Conservation (phyloP, 2,888 invertebrate genomes). For the Acronicta psi region DNA sequence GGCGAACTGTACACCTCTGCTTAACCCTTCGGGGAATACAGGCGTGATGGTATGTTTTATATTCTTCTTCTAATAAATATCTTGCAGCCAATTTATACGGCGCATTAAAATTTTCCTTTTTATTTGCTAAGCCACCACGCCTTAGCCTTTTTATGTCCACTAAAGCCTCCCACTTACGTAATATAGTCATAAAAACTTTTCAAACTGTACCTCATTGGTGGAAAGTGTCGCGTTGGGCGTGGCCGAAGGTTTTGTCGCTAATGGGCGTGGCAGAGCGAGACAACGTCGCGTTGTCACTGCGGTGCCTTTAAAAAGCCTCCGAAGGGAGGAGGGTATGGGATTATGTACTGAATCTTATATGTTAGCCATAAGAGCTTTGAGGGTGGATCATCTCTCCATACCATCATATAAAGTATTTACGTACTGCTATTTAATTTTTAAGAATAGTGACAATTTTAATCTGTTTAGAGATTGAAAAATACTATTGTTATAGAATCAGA, state of each 20-base stretch:
- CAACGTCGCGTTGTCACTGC: constrained; percentile 79
- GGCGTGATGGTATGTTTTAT: too few relatives aligned
- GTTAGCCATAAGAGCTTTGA: constrained; percentile 4
- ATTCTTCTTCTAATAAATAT: too few relatives aligned
- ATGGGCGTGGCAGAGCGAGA: constrained; percentile 82
- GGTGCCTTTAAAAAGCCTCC: constrained; percentile 76
- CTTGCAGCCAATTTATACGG: background rate
- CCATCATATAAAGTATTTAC: background rate
- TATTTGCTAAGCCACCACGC: constrained; percentile 22
- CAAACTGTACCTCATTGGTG: constrained; percentile 71
- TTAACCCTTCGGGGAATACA: too few relatives aligned
- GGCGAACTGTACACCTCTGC: too few relatives aligned
- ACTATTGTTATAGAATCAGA: too few relatives aligned
- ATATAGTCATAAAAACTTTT: constrained; percentile 64
- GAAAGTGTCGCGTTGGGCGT: constrained; percentile 86
- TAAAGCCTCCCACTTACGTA: constrained; percentile 46
- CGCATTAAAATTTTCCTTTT: constrained; percentile 1
- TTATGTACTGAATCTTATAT: constrained; percentile 50
- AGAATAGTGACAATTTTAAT: too few relatives aligned
- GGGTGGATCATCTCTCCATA: constrained; percentile 10
- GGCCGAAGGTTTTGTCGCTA: constrained; percentile 83
- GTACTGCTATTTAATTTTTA: too few relatives aligned
- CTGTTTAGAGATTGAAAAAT: too few relatives aligned
- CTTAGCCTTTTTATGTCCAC: constrained; percentile 41
- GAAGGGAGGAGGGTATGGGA: constrained; percentile 53